These are phyloP conservation scores for Chauna torquata DNA, from an alignment of 2,113 vertebrate species.

Conservation along the genomic window DNA sequence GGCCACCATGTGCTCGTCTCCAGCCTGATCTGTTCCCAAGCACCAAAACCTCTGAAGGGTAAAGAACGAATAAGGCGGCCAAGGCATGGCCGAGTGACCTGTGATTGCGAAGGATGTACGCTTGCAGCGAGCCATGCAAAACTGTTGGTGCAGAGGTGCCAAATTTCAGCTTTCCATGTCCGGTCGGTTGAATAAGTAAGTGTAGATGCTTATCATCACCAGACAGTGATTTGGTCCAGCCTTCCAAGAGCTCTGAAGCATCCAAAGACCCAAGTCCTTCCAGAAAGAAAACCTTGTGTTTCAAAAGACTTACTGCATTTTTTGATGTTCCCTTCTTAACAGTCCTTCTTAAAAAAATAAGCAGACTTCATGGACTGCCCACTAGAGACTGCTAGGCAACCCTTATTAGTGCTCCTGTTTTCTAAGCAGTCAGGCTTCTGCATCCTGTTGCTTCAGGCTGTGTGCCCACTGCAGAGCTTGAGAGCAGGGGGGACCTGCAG, in stretches of 20 bases:
- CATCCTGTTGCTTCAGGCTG: background rate
- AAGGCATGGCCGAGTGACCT: background rate
- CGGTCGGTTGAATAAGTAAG: background rate
- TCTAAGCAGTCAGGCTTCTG: background rate
- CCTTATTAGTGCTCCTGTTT: background rate
- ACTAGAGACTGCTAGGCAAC: background rate
- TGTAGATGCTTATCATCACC: background rate
- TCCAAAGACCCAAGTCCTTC: background rate
- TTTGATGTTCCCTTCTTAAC: background rate
- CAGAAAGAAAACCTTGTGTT: background rate
- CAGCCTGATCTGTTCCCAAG: background rate
- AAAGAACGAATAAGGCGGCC: background rate
- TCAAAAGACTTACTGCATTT: background rate
- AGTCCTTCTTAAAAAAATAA: background rate
- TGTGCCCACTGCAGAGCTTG: background rate
- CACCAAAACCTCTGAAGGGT: background rate
- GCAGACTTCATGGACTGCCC: background rate
- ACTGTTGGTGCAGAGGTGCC: background rate
- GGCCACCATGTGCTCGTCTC: background rate
- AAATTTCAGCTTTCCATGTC: background rate
- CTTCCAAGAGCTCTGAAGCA: background rate
- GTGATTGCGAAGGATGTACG: accelerated
- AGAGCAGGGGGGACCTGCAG: background rate
- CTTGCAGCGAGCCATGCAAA: background rate
- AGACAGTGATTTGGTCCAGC: background rate